These are phyloP conservation scores for Lithobates sylvaticus DNA, from an alignment of 2,797 vertebrate genomes.

Conservation along the genomic window DNA sequence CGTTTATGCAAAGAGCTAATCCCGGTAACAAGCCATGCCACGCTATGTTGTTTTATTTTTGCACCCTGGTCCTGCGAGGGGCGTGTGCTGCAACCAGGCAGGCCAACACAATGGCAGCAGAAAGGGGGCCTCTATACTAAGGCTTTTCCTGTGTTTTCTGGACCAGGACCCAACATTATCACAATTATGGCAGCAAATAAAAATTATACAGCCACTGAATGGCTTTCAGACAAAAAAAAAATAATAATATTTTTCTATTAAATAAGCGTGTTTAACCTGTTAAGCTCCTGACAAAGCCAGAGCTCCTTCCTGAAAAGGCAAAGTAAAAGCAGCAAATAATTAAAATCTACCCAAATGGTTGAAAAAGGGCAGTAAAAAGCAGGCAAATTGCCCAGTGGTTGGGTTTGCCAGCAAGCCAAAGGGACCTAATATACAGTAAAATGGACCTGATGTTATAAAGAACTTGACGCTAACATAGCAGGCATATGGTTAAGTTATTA, in stretches of 20 bases:
- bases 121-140: conserved; percentile 11
- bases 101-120: conserved; percentile 33
- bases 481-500: too few species aligned
- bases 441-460: too few species aligned
- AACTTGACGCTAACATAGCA: too few species aligned
- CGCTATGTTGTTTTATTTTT: conserved; percentile 35
- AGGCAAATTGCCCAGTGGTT: too few species aligned
- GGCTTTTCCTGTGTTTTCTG: conserved; percentile 6
- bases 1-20: conserved; percentile 51
- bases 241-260: background rate
- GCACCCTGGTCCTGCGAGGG: conserved; percentile 22
- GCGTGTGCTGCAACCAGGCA: conserved; percentile 11
- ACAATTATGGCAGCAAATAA: conserved; percentile 23
- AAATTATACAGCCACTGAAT: conserved; percentile 20
- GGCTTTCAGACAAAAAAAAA: background rate
- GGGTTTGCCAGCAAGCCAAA: too few species aligned
- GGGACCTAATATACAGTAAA: too few species aligned
- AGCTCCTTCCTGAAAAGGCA: too few species aligned
- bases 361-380: too few species aligned
- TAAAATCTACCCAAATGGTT: too few species aligned
- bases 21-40: conserved; percentile 41
- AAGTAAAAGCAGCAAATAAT: too few species aligned
- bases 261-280: conserved; percentile 12
- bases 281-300: background rate
- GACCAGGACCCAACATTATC: conserved; percentile 35